phyloP scores from a whole-genome alignment of 1,140 invertebrate genomes.

The Rhagoletis zephyria region DNA sequence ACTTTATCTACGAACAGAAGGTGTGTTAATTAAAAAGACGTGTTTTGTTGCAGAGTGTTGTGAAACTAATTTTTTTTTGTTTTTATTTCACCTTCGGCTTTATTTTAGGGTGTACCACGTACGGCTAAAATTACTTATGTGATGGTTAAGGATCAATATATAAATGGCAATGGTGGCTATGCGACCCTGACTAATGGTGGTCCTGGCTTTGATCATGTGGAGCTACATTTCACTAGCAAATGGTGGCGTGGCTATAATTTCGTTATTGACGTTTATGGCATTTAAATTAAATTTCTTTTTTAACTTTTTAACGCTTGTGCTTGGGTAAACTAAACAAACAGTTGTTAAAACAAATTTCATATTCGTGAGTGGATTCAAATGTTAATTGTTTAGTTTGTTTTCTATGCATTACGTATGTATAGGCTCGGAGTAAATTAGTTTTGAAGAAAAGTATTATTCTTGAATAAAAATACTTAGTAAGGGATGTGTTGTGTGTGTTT shows the following conservation, averaged over 20 bases:
- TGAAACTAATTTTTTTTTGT: not conserved
- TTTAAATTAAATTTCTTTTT: too few species aligned
- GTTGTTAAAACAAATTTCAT: too few species aligned
- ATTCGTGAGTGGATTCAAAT: too few species aligned
- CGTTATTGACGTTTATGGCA: conserved; percentile 74
- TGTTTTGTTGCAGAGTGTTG: not conserved
- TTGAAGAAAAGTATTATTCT: too few species aligned
- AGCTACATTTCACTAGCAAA: conserved; percentile 75
- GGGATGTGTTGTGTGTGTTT: too few species aligned
- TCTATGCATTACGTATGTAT: too few species aligned
- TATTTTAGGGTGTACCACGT: not conserved
- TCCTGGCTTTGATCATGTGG: conserved; percentile 71
- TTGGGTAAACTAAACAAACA: too few species aligned
- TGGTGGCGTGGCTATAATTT: conserved; percentile 75
- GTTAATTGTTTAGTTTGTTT: too few species aligned
- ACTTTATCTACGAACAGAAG: conserved; percentile 61
- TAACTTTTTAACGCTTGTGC: too few species aligned
- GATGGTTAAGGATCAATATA: conserved; percentile 75
- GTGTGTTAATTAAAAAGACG: conserved; percentile 53
- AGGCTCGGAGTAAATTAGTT: too few species aligned
- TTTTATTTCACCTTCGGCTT: not conserved
- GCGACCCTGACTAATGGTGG: conserved; percentile 72
- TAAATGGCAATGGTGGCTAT: conserved; percentile 75
- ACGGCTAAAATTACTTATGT: conserved; percentile 73
- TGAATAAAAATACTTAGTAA: too few species aligned